These are phyloP conservation scores for Melanostoma scalare DNA, from an alignment of 2,888 invertebrate genomes.

Conservation along the genomic window DNA sequence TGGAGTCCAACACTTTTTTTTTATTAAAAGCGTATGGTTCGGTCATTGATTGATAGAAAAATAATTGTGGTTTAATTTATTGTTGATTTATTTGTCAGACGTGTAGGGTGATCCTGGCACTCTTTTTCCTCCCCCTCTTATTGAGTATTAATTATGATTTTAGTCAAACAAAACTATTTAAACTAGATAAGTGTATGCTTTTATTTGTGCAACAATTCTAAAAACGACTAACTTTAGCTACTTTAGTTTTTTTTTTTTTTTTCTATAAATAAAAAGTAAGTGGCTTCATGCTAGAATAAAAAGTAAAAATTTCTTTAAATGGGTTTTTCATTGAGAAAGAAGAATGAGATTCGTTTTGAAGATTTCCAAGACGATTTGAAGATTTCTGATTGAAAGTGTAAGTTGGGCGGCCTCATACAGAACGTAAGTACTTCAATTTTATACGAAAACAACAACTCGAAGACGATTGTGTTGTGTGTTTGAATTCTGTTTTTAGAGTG, in stretches of 20 bases:
- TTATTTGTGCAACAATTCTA: neutral
- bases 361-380: no score
- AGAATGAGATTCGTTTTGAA: no score
- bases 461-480: no score
- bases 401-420: no score
- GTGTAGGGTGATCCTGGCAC: neutral
- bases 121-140: neutral
- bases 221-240: constrained; percentile 9
- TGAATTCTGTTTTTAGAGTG: neutral
- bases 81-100: neutral
- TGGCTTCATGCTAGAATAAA: no score
- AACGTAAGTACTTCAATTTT: no score
- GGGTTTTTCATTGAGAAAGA: neutral
- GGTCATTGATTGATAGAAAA: no score
- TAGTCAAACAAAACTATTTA: neutral
- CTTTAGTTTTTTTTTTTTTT: constrained; percentile 9
- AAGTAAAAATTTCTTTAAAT: neutral
- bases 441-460: no score
- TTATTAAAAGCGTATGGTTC: constrained; percentile 9
- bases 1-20: constrained; percentile 7
- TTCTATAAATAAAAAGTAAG: neutral
- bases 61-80: constrained; percentile 1
- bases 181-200: constrained; percentile 1
- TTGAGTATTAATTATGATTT: constrained; percentile 22
- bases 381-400: no score